These are phyloP conservation scores for Echinarachnius parma DNA, from an alignment of 53 echinoderm and acorn worm species.

Conservation along the genomic window DNA sequence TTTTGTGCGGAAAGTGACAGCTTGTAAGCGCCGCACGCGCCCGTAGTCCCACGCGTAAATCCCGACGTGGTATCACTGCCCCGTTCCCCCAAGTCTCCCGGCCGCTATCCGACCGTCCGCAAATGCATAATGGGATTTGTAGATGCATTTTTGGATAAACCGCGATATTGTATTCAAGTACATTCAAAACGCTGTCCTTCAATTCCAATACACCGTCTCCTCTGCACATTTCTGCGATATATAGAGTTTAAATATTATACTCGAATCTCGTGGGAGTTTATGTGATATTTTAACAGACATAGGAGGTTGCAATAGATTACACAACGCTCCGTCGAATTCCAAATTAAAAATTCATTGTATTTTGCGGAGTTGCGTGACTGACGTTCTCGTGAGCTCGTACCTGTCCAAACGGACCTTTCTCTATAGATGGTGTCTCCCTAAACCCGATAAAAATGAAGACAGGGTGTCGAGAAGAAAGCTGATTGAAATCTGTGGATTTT, in stretches of 20 bases:
- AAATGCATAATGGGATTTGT: conserved; percentile 35
- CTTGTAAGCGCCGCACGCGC: conserved; percentile 27
- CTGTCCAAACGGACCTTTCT: neutral
- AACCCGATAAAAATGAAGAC: conserved; percentile 47
- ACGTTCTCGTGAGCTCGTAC: neutral
- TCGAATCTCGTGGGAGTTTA: no score
- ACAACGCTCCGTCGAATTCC: no score
- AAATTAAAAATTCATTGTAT: no score
- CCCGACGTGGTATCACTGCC: conserved; percentile 19
- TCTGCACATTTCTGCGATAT: neutral
- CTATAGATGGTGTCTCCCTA: conserved; percentile 28
- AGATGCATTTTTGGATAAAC: no score
- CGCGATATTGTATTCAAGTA: conserved; percentile 8
- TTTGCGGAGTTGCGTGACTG: no score
- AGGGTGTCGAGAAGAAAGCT: conserved; percentile 45
- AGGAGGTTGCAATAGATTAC: conserved; percentile 19
- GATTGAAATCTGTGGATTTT: conserved; percentile 45
- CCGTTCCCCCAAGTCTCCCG: neutral
- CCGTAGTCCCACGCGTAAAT: conserved; percentile 40
- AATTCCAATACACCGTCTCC: conserved; percentile 2
- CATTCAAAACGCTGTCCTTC: neutral
- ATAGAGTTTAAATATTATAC: no score
- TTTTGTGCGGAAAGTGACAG: conserved; percentile 17
- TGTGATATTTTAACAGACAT: conserved; percentile 16
- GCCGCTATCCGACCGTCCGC: neutral